Base-by-base conservation (phyloP, 2,888 invertebrate species). In the Rhimphoctona megacephalus region DNA sequence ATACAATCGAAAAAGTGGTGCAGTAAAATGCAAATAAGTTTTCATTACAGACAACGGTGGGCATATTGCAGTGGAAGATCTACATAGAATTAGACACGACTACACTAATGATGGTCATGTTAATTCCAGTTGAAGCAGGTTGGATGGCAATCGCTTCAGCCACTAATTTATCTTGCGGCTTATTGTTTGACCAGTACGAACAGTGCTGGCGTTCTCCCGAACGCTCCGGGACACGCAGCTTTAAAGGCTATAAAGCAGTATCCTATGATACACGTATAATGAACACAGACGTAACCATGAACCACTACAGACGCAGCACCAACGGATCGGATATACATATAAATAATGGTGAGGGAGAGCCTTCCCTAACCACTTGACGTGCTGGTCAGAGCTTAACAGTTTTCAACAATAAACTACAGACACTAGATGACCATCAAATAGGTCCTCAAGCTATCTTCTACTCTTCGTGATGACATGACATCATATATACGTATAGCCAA, bases 321-420 rank as follows among this genome's bases (percentile, higher is more conserved):
- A 17, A 33, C 54, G 22, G 46, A 39, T 70, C 61, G 39, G 64
- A 69, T 72, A 73, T 43, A 66, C 46, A 49, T 83, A 72, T 77
- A 66, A 52, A 69, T 39, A 76, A 64, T 39, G 72, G 64, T 43
- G 69, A 81, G 66, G 66, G 67, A 78, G 77, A 54, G 69, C 52
- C 73, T 76, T 70, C 73, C 64, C 80, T 39, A 64, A 81, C 74
- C 78, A 54, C 70, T 81, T 79, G 84, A 86, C 84, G 81, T 74
- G 69, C 80, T 81, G 77, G 73, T 77, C 86, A 69, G 78, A 64
- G 86, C 81, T 84, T 86, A 86, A 86, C 81, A 86, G 86, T 86
- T 86, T 86, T 86, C 84, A 81, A 79, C 81, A 81, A 84, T 78
- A 82, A 82, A 86, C 81, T 83, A 84, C 52, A 74, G 64, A 70